Conservation (phyloP, 2,888 invertebrate species). For the Watsonalla cultraria region DNA sequence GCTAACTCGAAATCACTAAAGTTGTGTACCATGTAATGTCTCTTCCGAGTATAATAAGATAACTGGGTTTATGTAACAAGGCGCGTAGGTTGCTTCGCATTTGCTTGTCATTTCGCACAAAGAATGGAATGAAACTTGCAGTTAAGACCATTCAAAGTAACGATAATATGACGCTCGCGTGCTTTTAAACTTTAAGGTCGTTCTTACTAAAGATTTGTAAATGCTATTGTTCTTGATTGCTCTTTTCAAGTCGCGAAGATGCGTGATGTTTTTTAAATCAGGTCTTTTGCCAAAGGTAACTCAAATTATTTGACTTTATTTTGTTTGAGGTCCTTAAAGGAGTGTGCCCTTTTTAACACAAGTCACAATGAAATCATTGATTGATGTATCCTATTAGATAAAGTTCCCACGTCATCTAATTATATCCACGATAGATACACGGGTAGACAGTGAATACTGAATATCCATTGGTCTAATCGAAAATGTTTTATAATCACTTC, state of each 20-base stretch:
- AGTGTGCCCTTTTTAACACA: no score
- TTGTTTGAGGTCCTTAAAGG: no score
- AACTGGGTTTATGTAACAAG: background rate
- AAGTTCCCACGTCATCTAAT: no score
- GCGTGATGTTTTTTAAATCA: background rate
- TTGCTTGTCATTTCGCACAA: background rate
- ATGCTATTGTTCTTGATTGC: conserved; percentile 12
- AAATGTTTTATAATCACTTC: no score
- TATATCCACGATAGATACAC: no score
- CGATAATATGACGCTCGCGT: conserved; percentile 19
- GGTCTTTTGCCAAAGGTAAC: conserved; percentile 2
- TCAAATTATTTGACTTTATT: background rate
- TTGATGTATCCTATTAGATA: no score
- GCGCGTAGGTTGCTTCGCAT: background rate
- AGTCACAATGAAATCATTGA: no score
- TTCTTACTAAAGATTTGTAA: conserved; percentile 13
- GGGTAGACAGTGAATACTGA: no score
- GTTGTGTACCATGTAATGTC: background rate
- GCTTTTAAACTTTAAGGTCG: conserved; percentile 10
- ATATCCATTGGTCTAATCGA: no score
- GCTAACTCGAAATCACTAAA: no score
- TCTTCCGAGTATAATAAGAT: background rate
- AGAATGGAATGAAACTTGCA: conserved; percentile 18
- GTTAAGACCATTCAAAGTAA: conserved; percentile 20
- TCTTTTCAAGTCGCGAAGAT: background rate